Base-by-base conservation (phyloP, 1,140 invertebrate species). In the Triops cancriformis region DNA sequence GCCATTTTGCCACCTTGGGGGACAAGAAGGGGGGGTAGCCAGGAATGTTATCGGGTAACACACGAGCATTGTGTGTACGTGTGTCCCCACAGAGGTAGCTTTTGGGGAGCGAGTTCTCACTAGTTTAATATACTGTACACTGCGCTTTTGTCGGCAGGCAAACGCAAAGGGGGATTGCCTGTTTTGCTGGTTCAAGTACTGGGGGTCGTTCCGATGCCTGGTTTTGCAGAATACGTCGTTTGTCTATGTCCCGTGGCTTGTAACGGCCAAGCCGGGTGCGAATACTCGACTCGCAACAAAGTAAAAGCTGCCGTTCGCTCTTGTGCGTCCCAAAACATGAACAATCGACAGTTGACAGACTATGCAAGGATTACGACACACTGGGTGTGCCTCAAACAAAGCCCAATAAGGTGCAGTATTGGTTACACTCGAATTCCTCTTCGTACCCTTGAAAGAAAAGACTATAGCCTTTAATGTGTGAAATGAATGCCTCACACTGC, bases 141-240 rank as follows among this genome's bases (percentile, higher is more conserved):
- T 26, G 27, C n/a, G 27, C 73, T 74, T 23, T 74, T 41, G 51
- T 64, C 51, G 51, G 51, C 23, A 23, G 51, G 51, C 51, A 64
- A 64, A 64, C 14, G 51, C 51, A 64, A 64, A 4, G 51, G 23
- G 73, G 26, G 41, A 74, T 6, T 14, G 27, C 27, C 75, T 45
- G 31, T 1, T 43, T 10, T 76, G 73, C 26, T 72, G 64, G 45
- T 73, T 26, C 37, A 42, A 42, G 42, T 75, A n/a, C 12, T 37
- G 73, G 72, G 26, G 26, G 74, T 73, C 72, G 77, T 78, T 78
- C 77, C 77, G 75, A 74, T 78, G 77, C 77, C 77, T 78, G 77
- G 26, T 73, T 41, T 27, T 73, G 73, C 41, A 78, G 77, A 78
- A 78, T 78, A 31, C 64, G 27, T 73, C 77, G 77, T 78, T 78